Conservation (phyloP, 2,888 invertebrate genomes). For the Polietes domitor region DNA sequence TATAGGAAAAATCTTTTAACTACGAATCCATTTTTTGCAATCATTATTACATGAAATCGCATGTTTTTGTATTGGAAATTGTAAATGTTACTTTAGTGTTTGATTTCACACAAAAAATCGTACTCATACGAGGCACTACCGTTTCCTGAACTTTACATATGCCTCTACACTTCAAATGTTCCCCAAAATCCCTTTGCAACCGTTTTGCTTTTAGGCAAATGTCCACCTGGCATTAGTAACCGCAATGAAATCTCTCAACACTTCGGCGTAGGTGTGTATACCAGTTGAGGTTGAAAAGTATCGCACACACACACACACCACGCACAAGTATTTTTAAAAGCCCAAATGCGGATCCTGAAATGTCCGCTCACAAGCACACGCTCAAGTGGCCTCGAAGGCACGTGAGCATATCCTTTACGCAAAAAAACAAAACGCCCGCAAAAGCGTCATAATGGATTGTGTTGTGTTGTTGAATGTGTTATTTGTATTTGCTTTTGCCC, state of each 20-base stretch:
- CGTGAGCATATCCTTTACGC: constrained; percentile 40
- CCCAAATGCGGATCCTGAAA: constrained; percentile 55
- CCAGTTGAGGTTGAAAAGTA: constrained; percentile 61
- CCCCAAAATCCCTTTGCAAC: not conserved
- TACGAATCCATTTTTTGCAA: no score
- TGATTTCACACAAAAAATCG: no score
- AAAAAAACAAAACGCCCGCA: constrained; percentile 18
- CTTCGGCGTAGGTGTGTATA: constrained; percentile 19
- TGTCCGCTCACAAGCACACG: constrained; percentile 39
- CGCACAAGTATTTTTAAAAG: constrained; percentile 63
- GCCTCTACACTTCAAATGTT: not conserved
- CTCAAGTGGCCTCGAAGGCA: constrained; percentile 55
- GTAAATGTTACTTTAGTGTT: no score
- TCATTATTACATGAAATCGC: no score
- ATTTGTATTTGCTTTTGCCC: constrained; percentile 34
- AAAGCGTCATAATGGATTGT: constrained; percentile 60
- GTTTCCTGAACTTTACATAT: not conserved
- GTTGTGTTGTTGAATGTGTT: no score
- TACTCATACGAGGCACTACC: not conserved
- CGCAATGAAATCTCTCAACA: not conserved
- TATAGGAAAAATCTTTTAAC: no score
- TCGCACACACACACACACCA: constrained; percentile 27
- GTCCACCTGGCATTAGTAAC: constrained; percentile 1
- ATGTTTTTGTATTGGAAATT: no score
- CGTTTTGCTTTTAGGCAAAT: not conserved